These are phyloP conservation scores for Malthinus seriepunctatus DNA, from an alignment of 2,888 invertebrate species.

Conservation along the genomic window DNA sequence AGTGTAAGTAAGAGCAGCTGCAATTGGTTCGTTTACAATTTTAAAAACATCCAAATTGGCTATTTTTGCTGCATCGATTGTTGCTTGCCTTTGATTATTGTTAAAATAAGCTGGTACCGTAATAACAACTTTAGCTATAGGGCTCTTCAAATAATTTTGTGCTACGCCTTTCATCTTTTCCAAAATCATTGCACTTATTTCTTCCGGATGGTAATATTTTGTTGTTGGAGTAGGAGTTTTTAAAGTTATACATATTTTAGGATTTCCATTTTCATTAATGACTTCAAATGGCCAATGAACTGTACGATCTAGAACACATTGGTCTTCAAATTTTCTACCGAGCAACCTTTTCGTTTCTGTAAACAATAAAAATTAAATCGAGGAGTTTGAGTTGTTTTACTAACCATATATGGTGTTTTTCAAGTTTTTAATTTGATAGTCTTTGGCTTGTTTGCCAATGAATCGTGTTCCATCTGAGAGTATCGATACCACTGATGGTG, in stretches of 20 bases:
- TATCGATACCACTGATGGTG: conserved; percentile 26
- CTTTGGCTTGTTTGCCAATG: conserved; percentile 26
- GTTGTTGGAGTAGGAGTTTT: not conserved
- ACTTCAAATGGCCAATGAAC: conserved; percentile 25
- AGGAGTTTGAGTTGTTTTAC: not conserved
- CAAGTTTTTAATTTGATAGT: conserved; percentile 13
- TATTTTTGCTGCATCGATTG: conserved; percentile 27
- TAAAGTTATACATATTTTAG: conserved; percentile 19
- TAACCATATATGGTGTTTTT: conserved; percentile 28
- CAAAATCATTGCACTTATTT: conserved; percentile 27
- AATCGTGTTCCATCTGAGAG: conserved; percentile 7
- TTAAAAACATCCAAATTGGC: conserved; percentile 23
- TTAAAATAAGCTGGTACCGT: conserved; percentile 33
- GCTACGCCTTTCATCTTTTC: conserved; percentile 20
- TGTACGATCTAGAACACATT: conserved; percentile 20
- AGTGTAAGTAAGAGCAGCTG: conserved; percentile 27
- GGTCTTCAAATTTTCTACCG: conserved; percentile 22
- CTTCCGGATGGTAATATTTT: conserved; percentile 23
- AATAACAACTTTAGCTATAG: conserved; percentile 24
- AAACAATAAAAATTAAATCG: not conserved
- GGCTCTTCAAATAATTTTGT: conserved; percentile 4
- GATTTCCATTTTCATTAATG: conserved; percentile 14
- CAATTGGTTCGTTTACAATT: conserved; percentile 28
- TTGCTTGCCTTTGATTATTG: conserved; percentile 29
- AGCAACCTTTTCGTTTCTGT: conserved; percentile 30